phyloP scores from a whole-genome alignment of 2,888 invertebrate genomes.

The Tetragonula carbonaria region DNA sequence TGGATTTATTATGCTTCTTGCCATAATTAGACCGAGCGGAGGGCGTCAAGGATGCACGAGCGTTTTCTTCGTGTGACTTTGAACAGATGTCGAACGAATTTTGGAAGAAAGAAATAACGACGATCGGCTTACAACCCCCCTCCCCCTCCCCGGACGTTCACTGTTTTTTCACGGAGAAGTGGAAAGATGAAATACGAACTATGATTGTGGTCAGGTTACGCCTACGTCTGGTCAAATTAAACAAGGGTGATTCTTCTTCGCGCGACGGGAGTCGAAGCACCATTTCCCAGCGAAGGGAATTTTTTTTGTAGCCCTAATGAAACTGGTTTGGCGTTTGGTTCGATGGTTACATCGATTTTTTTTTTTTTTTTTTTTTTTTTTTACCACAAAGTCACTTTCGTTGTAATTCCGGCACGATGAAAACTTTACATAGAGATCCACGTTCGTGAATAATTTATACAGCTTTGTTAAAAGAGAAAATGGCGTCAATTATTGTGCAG shows the following conservation, averaged over 20 bases:
- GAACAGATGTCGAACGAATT: conserved; percentile 53
- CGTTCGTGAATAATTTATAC: too few relatives aligned
- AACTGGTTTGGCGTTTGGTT: background rate
- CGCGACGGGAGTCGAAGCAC: background rate
- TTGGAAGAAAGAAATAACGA: conserved; percentile 5
- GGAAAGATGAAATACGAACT: conserved; percentile 55
- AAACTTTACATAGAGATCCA: too few relatives aligned
- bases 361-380: background rate
- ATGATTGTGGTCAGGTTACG: conserved; percentile 41
- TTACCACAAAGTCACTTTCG: background rate
- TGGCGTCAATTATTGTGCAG: too few relatives aligned
- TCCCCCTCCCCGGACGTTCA: conserved; percentile 25
- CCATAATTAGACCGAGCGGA: conserved; percentile 38
- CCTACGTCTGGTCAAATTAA: conserved; percentile 41
- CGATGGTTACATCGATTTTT: background rate
- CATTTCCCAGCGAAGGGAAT: conserved; percentile 16
- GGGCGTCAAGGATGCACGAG: conserved; percentile 7
- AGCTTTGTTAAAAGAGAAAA: too few relatives aligned
- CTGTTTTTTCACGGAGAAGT: conserved; percentile 16
- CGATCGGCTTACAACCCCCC: conserved; percentile 36
- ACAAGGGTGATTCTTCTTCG: conserved; percentile 39
- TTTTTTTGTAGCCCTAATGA: background rate
- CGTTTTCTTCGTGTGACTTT: conserved; percentile 33
- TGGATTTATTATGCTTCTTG: conserved; percentile 16
- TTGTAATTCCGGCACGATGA: background rate